phyloP scores from a whole-genome alignment of 2,888 invertebrate genomes.

The Thumatha senex region DNA sequence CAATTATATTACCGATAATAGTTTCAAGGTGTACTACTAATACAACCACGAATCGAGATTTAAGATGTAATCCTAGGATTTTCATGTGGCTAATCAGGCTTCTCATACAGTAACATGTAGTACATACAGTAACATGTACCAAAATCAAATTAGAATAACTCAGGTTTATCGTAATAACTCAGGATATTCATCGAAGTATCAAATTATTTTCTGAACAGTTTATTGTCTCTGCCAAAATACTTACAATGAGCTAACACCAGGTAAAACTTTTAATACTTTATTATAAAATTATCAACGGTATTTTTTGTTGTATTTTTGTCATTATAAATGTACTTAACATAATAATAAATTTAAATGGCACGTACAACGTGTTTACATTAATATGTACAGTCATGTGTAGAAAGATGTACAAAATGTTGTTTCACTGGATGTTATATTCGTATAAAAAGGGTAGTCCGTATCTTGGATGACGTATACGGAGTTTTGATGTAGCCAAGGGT shows the following conservation, averaged over 20 bases:
- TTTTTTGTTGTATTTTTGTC: constrained; percentile 65
- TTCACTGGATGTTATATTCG: constrained; percentile 59
- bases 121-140: too few species aligned
- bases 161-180: too few species aligned
- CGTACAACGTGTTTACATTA: constrained; percentile 80
- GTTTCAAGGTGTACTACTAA: too few species aligned
- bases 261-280: constrained; percentile 73
- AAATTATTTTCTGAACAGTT: too few species aligned
- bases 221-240: constrained; percentile 6
- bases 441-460: constrained; percentile 77
- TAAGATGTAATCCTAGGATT: too few species aligned
- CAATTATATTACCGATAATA: too few species aligned
- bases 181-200: too few species aligned
- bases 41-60: too few species aligned
- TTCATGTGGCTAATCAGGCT: too few species aligned
- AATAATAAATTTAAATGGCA: constrained; percentile 77
- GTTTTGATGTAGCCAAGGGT: constrained; percentile 43
- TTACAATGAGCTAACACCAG: constrained; percentile 51
- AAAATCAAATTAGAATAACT: too few species aligned
- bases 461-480: constrained; percentile 68
- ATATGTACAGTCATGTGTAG: constrained; percentile 78
- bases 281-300: constrained; percentile 79
- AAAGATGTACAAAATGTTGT: constrained; percentile 70
- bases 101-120: too few species aligned
- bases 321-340: constrained; percentile 80